Conservation (phyloP, 2,797 vertebrate genomes). For the Sorex maritimensis region DNA sequence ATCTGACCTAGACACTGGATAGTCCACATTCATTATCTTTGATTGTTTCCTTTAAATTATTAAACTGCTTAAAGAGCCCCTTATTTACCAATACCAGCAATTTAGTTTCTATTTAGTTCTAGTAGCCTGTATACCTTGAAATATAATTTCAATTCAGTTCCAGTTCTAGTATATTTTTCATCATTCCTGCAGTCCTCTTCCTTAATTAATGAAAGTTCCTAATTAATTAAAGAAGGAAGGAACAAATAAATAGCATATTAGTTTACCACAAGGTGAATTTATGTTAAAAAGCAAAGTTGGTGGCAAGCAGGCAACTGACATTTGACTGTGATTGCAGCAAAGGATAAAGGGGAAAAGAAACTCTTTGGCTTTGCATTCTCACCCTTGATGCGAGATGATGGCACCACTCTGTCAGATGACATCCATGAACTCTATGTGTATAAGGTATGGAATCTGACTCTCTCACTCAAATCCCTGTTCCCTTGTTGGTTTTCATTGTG, state of each 20-base stretch:
- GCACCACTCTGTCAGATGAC: slow-evolving; percentile 98
- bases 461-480: not conserved
- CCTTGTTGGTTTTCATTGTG: not conserved
- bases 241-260: not conserved
- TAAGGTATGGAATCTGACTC: slow-evolving; percentile 92
- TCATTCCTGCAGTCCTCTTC: slow-evolving; percentile 30
- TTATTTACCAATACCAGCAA: slow-evolving; percentile 6
- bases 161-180: slow-evolving; percentile 4
- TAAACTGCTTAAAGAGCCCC: slow-evolving; percentile 40
- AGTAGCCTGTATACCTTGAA: not conserved
- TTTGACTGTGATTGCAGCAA: slow-evolving; percentile 92
- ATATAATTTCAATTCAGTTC: not conserved
- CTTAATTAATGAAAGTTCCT: slow-evolving; percentile 52
- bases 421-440: slow-evolving; percentile 99
- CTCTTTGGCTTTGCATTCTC: slow-evolving; percentile 99
- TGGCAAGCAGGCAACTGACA: slow-evolving; percentile 38
- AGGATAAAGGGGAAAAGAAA: slow-evolving; percentile 99
- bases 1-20: not conserved
- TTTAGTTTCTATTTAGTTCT: slow-evolving; percentile 16
- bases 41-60: slow-evolving; percentile 13
- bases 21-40: slow-evolving; percentile 21
- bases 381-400: slow-evolving; percentile 98
- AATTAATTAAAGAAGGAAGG: slow-evolving; percentile 53
- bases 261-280: not conserved
- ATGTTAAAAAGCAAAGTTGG: slow-evolving; percentile 10